Evolutionary conservation across 2,113 vertebrate species (phyloP), one percentile per base, ranked within the genome.

Genomic region (Chloebia gouldiae): DNA sequence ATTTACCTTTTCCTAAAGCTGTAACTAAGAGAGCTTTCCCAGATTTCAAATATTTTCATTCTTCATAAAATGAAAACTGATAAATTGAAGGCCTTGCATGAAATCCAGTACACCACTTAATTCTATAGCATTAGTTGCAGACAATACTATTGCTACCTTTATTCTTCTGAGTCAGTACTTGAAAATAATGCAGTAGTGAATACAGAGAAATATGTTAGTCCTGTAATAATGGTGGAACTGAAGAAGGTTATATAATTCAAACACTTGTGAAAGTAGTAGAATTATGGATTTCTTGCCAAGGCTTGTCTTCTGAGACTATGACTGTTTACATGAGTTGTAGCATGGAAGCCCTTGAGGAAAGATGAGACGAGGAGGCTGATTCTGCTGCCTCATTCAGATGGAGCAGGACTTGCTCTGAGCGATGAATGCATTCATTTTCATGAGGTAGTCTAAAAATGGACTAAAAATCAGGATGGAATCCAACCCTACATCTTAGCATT

Each of bases 291-390:
- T 92, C 86, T 81, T 94, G 91, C 88, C 91, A 91, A 93, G 69
- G 51, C 88, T 90, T 94, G 68, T 86, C 82, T 93, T 94, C 73
- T 49, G 88, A 95, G 88, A 60, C 82, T 93, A 6, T 83, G 11
- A 44, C 88, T 97, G 88, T 92, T 83, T 92, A 91, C 83, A 83
- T 72, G 77, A 94, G 60, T 73, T 86, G 22, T 92, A 84, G 94
- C 80, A 60, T 10, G 15, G 86, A 86, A 77, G 44, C 69, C 90
- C 6, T 3, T 81, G 72, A 94, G 92, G 72, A 83, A 88, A 88
- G 71, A 69, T 1, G 10, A 81, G 75, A 86, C 18, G 80, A 93
- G 78, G 40, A 90, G 72, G 82, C 83, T 78, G 69, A 78, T 91
- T 78, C 83, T 84, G 86, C 64, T 66, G 31, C 63, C 39, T 73